Evolutionary conservation across 2,888 invertebrate genomes (phyloP).

Genomic region (Polydrusus pterygomalis): DNA sequence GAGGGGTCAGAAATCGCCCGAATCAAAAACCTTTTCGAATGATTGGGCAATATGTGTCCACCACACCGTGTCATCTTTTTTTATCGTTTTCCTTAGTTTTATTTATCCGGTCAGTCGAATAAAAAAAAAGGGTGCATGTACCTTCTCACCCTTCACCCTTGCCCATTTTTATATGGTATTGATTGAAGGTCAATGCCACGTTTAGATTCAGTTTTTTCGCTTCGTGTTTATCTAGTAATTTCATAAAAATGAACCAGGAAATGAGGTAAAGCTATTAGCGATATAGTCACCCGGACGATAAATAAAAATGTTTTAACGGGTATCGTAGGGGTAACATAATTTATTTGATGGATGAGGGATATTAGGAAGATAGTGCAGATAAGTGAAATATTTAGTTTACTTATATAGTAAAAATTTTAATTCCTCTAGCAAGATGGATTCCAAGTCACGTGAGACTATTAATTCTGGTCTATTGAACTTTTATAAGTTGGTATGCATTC

Average conservation of each 20-base stretch:
- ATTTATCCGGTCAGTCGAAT: conserved; percentile 48
- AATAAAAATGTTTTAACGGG: conserved; percentile 38
- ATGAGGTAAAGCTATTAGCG: conserved; percentile 34
- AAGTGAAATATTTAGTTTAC: not conserved
- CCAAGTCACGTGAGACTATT: too few species aligned
- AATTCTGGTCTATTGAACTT: too few species aligned
- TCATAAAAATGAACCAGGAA: conserved; percentile 42
- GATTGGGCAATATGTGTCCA: conserved; percentile 26
- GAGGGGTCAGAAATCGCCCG: conserved; percentile 7
- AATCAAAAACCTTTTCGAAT: conserved; percentile 26
- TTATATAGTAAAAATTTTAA: too few species aligned
- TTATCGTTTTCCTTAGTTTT: conserved; percentile 34
- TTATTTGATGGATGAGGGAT: not conserved
- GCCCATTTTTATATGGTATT: conserved; percentile 60
- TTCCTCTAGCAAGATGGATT: too few species aligned
- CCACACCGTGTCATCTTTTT: conserved; percentile 33
- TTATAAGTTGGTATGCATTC: too few species aligned
- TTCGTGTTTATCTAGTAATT: conserved; percentile 49
- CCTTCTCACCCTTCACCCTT: conserved; percentile 58
- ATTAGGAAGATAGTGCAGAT: not conserved
- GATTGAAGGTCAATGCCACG: conserved; percentile 64
- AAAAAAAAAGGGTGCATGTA: conserved; percentile 58
- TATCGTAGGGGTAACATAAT: not conserved
- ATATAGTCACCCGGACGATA: conserved; percentile 8
- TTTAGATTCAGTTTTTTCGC: conserved; percentile 55